Base-by-base conservation (phyloP, 37 sponge, comb jelly and placozoan genomes). In the Spongilla lacustris region DNA sequence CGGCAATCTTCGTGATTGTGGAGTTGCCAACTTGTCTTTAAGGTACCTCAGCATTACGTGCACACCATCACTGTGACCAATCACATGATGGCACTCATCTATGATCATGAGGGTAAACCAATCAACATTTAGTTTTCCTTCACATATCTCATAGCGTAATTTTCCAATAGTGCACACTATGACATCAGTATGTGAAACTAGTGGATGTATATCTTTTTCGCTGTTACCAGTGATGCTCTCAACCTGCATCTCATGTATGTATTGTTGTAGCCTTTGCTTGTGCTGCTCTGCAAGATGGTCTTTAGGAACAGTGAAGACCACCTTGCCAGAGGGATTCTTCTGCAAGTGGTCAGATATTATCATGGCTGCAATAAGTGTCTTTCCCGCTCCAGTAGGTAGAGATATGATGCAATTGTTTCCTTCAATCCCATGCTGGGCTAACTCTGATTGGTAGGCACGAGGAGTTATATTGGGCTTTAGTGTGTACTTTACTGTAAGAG, bases 11-110 rank as follows among this genome's bases (percentile, higher is more conserved):
- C 31, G 36, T 11, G 36, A 79, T 36, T 73, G 17, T 67, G n/a
- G n/a, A n/a, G n/a, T n/a, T n/a, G n/a, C n/a, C n/a, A n/a, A n/a
- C 74, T 93, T 93, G 36, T 85, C 72, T 58, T 70, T 67, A 14
- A 93, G 69, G 67, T 93, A 93, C 46, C 58, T 22, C 37, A 76
- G 68, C 86, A 93, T 89, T 25, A 93, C 68, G 21, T 77, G 66
- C 31, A 82, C 85, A 81, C 95, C 86, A 41, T 85, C 50, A 69
- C 88, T 67, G 34, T 84, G 85, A 19, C 84, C 77, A 26, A 74
- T 77, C 1, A 92, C 89, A 69, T 95, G 87, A 67, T 97, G 98
- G 83, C 98, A 97, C 74, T 97, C 98, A 50, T 97, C 98, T 24
- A 93, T 13, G 29, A 97, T 81, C 9, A 97, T 76, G 5, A 97